Evolutionary conservation across 2,113 vertebrate species (phyloP).

Genomic region (Pseudonaja textilis): DNA sequence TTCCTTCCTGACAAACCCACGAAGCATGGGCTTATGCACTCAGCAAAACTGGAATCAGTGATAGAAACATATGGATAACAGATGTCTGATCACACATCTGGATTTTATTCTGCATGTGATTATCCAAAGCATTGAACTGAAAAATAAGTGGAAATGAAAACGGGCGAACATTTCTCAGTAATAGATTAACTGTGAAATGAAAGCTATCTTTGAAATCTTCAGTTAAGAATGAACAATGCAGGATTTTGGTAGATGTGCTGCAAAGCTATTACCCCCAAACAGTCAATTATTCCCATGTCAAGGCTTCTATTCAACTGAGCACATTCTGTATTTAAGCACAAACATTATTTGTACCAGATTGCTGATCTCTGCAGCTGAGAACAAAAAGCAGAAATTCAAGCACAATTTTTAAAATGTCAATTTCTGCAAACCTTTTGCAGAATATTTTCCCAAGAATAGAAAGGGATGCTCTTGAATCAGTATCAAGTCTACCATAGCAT

Average conservation of each 20-base stretch:
- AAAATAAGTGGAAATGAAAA: constrained; percentile 25
- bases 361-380: constrained; percentile 32
- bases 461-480: background rate
- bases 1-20: background rate
- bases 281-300: constrained; percentile 10
- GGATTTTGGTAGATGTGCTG: constrained; percentile 12
- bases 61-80: constrained; percentile 23
- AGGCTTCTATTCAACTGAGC: constrained; percentile 32
- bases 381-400: constrained; percentile 29
- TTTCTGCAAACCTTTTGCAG: background rate
- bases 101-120: constrained; percentile 10
- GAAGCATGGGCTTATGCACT: background rate
- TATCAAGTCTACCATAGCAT: background rate
- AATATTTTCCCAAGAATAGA: background rate
- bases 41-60: background rate
- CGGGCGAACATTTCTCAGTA: background rate
- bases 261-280: constrained; percentile 7
- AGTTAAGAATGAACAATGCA: background rate
- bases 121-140: background rate
- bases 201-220: background rate
- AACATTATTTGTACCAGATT: constrained; percentile 42
- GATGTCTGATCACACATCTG: constrained; percentile 10
- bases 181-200: constrained; percentile 8
- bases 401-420: constrained; percentile 14
- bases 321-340: constrained; percentile 45